These are phyloP conservation scores for Dicroscelio sp. DNA, from an alignment of 2,888 invertebrate genomes.

Conservation along the genomic window DNA sequence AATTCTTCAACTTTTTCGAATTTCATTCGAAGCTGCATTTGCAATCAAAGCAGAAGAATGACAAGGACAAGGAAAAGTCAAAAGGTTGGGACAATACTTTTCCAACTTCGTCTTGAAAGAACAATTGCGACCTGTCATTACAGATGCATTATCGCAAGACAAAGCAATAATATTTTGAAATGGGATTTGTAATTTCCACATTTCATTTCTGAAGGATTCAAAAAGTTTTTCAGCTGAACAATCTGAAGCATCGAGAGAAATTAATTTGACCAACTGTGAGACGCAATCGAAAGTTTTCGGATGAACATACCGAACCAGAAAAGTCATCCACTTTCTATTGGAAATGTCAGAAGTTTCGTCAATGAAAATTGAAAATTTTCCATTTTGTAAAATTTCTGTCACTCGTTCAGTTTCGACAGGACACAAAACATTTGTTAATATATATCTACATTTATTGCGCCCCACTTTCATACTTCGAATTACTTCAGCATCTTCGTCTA, in stretches of 20 bases:
- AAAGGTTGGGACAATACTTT: background rate
- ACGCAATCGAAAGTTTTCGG: background rate
- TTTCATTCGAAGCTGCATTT: background rate
- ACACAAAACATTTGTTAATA: background rate
- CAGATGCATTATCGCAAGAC: conserved; percentile 12
- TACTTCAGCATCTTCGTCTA: background rate
- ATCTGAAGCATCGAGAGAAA: conserved; percentile 11
- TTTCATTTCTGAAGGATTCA: background rate
- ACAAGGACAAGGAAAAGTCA: conserved; percentile 60
- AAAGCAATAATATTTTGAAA: background rate
- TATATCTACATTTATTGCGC: background rate
- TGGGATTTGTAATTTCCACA: background rate
- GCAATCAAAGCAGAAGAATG: conserved; percentile 55
- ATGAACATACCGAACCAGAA: background rate
- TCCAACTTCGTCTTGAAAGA: background rate
- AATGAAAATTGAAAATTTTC: background rate
- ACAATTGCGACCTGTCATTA: background rate
- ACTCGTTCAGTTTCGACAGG: background rate
- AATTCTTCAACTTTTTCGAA: background rate
- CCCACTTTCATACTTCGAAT: background rate
- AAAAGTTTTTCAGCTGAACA: background rate
- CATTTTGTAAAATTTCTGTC: background rate
- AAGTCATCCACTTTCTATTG: background rate
- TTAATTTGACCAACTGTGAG: background rate
- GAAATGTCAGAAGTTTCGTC: background rate